phyloP scores from a whole-genome alignment of 2,113 vertebrate genomes.

The Carettochelys insculpta region DNA sequence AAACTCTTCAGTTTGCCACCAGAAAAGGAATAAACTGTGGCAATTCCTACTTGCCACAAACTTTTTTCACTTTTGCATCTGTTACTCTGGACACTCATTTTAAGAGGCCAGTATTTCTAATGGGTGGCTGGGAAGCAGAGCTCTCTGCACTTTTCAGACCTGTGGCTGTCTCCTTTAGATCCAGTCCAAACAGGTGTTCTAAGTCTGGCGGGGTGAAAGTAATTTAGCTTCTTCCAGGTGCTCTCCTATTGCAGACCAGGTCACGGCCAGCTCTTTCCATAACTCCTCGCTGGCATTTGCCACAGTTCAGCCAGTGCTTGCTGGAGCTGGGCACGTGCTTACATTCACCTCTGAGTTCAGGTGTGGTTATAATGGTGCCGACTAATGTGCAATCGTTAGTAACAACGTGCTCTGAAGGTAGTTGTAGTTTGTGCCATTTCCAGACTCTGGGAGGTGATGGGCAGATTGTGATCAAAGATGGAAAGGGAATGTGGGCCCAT shows the following conservation, averaged over 20 bases:
- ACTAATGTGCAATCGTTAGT: slow-evolving; percentile 60
- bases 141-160: neutral
- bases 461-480: slow-evolving; percentile 41
- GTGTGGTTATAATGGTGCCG: slow-evolving; percentile 56
- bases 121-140: neutral
- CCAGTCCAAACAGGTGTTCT: neutral
- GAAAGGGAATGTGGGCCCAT: neutral
- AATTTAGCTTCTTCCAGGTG: no score
- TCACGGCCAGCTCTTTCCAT: no score
- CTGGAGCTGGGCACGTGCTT: no score
- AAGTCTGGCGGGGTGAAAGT: no score
- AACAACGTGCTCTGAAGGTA: slow-evolving; percentile 41
- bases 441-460: slow-evolving; percentile 25
- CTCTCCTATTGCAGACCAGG: no score
- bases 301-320: no score
- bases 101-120: neutral
- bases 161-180: neutral
- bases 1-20: neutral
- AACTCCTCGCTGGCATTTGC: no score
- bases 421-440: slow-evolving; percentile 39
- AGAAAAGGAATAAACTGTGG: neutral
- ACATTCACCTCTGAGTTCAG: no score
- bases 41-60: neutral
- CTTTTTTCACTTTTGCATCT: neutral
- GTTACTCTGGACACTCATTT: neutral